Base-by-base conservation (phyloP, 37 sponge, comb jelly and placozoan genomes). In the Petrosia ficiformis region DNA sequence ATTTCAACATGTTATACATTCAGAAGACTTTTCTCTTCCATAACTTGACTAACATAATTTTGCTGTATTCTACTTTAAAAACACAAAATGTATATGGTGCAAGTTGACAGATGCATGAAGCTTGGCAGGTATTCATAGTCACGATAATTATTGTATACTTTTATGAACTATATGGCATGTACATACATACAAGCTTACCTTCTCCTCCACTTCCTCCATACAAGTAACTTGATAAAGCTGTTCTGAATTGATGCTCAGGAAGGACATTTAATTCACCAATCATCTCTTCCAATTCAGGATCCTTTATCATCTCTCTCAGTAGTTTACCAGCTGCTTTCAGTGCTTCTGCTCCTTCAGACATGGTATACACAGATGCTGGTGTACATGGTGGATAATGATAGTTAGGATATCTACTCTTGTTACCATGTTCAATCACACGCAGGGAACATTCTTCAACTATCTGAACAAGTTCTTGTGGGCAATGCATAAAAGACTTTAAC, bases 401-500 rank as follows among this genome's bases (percentile, higher is more conserved):
- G 44, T 82, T 57, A 37, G 88, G 83, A 44, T 54, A 78, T 16
- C 88, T 65, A 73, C 82, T 78, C 42, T 52, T 77, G 40, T 61
- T 67, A 19, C 72, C 68, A 52, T 88, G 82, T 26, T 72, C 79
- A 78, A 56, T 73, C 3, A 86, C 72, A 24, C 43, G 71, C 36
- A 63, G 35, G 24, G 70, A 75, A 69, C 59, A 80, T 2, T 74
- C 70, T 64, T 72, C 67, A 25, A 84, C 25, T 5, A 39, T 39
- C 2, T 33, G 19, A 0, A 34, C 29, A 24, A 67, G 29, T 28
- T 42, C 52, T 59, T 41, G 1, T 4, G 59, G 67, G 42, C 61
- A 75, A 57, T 75, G 65, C 14, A 41, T 1, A 29, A 68, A 52
- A 16, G 35, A 6, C 37, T 75, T 65, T 31, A 86, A 24, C 25